Base-by-base conservation (phyloP, 2,888 invertebrate genomes). In the Crioceris asparagi region DNA sequence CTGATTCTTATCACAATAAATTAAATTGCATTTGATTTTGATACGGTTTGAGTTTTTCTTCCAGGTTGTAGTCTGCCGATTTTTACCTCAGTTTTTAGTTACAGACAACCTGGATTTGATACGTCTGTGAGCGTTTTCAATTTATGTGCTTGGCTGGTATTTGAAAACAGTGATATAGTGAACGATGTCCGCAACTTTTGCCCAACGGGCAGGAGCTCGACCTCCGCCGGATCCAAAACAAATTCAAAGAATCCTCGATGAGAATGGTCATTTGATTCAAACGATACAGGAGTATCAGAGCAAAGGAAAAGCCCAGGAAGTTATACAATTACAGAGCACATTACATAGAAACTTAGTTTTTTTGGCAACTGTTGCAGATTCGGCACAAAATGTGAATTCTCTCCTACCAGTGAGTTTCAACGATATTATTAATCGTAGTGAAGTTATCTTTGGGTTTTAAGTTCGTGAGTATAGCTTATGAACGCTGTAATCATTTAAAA, bases 241-340 rank as follows among this genome's bases (percentile, higher is more conserved):
- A 66, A 85, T 91, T 54, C 90, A 91, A 64, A 90, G 94, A 76
- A 83, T 97, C 78, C 72, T 97, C 42, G 96, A 97, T 69, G 97
- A 97, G 67, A 97, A 97, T 65, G 87, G 87, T 52, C 91, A 93
- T 61, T 72, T 97, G 29, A 96, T 97, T 55, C 91, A 94, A 70
- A 90, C 91, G 6, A 94, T 97, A 58, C 87, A 92, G 64, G 96
- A 97, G 53, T 94, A 83, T 67, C 96, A 97, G 68, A 85, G 79
- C 48, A 92, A 92, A 70, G 96, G 94, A 41, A 93, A 93, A 64
- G 72, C 83, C 14, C 81, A 86, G 65, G 94, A 96, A 70, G 90
- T 90, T 59, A 76, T 88, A 62, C 90, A 90, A 69, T 91, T 90
- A 63, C 94, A 96, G 61, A 88, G 93, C 65, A 78, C 88, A 44